These are phyloP conservation scores for Epizoanthus rinbou DNA, from an alignment of 92 coral and sea anemone species.

Conservation along the genomic window DNA sequence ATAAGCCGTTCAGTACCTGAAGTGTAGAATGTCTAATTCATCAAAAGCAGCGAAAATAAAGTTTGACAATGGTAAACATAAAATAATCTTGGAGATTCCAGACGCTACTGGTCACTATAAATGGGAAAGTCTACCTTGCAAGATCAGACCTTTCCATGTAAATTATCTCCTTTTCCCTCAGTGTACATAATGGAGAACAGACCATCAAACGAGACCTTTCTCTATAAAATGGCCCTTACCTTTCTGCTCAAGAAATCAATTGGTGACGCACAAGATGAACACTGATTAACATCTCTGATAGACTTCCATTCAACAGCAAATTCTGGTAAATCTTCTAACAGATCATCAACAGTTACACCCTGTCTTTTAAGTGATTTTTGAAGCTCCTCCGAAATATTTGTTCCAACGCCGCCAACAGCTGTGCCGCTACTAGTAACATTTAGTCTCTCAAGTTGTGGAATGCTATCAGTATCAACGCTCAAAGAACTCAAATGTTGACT, in stretches of 20 bases:
- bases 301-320: constrained; percentile 95
- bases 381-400: constrained; percentile 55
- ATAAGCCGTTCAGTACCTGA: too few species aligned
- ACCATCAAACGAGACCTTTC: background rate
- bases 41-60: too few species aligned
- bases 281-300: constrained; percentile 89
- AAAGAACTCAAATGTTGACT: background rate
- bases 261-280: constrained; percentile 87
- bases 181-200: background rate
- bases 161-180: background rate
- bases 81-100: too few species aligned
- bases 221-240: constrained; percentile 52
- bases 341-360: constrained; percentile 75
- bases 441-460: constrained; percentile 11
- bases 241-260: constrained; percentile 91
- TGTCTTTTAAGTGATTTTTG: constrained; percentile 78
- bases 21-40: too few species aligned
- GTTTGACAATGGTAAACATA: too few species aligned
- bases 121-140: constrained; percentile 57
- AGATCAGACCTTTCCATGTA: background rate
- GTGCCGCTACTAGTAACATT: background rate
- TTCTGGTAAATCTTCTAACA: constrained; percentile 76
- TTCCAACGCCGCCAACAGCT: constrained; percentile 30
- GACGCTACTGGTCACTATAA: too few species aligned
- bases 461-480: background rate